Percentiles rank a stretch among this genome's conserved stretches.
Evolutionary conservation across 1,140 invertebrate species (phyloP).

Genomic region (Micrasema minimum): DNA sequence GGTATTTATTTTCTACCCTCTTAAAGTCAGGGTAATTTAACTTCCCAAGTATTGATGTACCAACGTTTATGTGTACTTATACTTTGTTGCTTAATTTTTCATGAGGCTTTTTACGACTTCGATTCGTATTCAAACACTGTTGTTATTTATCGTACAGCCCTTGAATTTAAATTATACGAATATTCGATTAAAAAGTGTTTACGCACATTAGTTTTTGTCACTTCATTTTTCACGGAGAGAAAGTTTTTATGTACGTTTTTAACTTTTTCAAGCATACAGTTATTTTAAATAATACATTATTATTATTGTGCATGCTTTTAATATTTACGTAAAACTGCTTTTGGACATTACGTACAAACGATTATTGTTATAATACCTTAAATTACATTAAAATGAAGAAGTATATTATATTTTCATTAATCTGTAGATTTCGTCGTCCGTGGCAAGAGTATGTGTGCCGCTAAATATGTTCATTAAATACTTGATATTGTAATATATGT

Average conservation of each 20-base stretch:
- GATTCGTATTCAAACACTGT: constrained; percentile 25
- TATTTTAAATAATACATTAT: neutral
- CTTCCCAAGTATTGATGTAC: constrained; percentile 4
- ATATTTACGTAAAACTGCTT: neutral
- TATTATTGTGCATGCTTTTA: neutral
- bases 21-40: neutral
- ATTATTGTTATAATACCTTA: neutral
- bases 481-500: no score
- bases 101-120: constrained; percentile 19
- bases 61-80: neutral
- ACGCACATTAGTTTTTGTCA: neutral
- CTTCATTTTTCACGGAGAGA: neutral
- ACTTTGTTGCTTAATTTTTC: constrained; percentile 22
- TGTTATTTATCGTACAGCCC: constrained; percentile 25
- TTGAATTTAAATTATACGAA: constrained; percentile 17
- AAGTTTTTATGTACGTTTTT: neutral
- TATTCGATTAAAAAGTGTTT: constrained; percentile 9
- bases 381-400: no score
- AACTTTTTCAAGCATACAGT: neutral
- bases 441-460: no score
- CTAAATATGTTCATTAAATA: no score
- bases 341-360: neutral
- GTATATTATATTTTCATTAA: no score
- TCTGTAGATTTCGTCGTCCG: no score
- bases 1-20: neutral